Base-by-base conservation (phyloP, 2,113 vertebrate genomes). In the Propithecus coquereli region DNA sequence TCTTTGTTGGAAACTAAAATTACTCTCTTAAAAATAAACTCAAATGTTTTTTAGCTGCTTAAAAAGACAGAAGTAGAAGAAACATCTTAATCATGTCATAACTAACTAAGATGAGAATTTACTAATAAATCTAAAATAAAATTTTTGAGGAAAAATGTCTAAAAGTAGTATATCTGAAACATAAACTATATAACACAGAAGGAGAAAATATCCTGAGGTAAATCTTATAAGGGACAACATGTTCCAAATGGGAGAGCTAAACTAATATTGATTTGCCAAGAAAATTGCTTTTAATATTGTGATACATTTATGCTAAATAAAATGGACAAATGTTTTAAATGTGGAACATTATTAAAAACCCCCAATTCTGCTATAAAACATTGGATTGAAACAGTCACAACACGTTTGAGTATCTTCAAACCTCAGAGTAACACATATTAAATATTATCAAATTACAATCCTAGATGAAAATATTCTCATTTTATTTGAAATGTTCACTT, bases 71-170 rank as follows among this genome's bases (percentile, higher is more conserved):
- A 79, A 79, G 34, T 47, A 54, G 40, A 82, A 43, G 22, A 50
- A 52, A n/a, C 7, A 61, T 54, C 30, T 80, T 66, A 77, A 83
- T 52, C 8, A 27, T 22, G 74, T 40, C 3, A 25, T 52, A 90
- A 86, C 32, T 88, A 76, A 91, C 25, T 96, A 93, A 91, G n/a
- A 88, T 79, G 23, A 90, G 14, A 95, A 83, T 87, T 54, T 74
- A 96, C 27, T 74, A 86, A 23, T 90, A 84, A 89, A 52, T 63
- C 32, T 45, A 92, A 80, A 43, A 32, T 37, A 76, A 84, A 74
- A 0, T 8, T 73, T 92, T 74, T 68, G 23, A 40, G 34, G 34
- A 88, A 63, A 66, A 92, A 90, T 45, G 11, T 74, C 57, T 86
- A 47, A 85, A 94, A 86, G 63, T 30, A 95, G 45, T 66, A 96